These are phyloP conservation scores for Falcunculus frontatus DNA, from an alignment of 2,113 vertebrate genomes.

Conservation along the genomic window DNA sequence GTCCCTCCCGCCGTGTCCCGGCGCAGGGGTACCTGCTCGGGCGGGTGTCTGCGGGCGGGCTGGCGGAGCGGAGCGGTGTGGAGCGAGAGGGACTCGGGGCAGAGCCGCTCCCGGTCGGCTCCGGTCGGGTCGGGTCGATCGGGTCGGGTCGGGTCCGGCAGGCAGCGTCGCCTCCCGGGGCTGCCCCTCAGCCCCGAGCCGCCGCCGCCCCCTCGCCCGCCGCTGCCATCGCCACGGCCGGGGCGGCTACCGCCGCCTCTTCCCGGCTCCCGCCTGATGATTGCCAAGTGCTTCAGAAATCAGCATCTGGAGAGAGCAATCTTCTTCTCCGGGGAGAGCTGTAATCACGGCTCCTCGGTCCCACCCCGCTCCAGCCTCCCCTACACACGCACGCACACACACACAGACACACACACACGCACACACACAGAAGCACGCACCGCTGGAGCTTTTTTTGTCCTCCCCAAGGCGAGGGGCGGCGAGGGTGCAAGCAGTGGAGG, in stretches of 20 bases:
- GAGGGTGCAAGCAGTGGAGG: not conserved
- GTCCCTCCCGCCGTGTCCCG: not conserved
- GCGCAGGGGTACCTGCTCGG: not conserved
- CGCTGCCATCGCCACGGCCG: conserved; percentile 26
- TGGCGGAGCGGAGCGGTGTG: not conserved
- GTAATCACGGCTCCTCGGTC: conserved; percentile 67
- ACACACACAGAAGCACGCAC: not conserved
- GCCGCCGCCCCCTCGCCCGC: not conserved
- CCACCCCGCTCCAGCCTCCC: conserved; percentile 66
- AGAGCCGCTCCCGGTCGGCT: not conserved
- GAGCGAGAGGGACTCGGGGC: not conserved
- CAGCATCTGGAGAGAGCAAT: conserved; percentile 78
- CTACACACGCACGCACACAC: conserved; percentile 3
- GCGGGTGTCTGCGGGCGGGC: not conserved
- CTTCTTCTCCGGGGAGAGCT: conserved; percentile 67
- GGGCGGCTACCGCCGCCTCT: conserved; percentile 15
- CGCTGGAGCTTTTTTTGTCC: conserved; percentile 35
- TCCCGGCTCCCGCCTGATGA: conserved; percentile 51
- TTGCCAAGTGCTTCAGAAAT: conserved; percentile 70
- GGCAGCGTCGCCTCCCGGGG: not conserved
- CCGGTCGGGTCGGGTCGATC: not conserved
- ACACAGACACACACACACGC: not conserved
- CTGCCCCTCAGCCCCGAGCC: conserved; percentile 12
- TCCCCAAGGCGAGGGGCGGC: conserved; percentile 10
- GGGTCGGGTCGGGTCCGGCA: not conserved